A percentile compares a stretch with the other conserved stretches of the same genome.
Conservation (phyloP, 2,113 vertebrate species). For the Tragelaphus scriptus region DNA sequence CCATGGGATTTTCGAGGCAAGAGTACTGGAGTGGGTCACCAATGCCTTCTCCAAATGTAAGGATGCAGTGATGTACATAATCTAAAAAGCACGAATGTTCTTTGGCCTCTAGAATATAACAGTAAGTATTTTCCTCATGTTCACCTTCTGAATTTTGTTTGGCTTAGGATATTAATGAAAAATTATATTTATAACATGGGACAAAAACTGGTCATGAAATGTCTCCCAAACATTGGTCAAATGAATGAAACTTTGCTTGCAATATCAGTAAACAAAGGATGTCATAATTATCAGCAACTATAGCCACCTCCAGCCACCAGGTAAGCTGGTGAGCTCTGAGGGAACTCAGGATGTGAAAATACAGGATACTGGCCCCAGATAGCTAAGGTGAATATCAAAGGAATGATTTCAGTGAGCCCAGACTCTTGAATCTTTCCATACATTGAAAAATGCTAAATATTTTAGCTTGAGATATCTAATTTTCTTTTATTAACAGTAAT, state of each 20-base stretch:
- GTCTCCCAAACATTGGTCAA: not conserved
- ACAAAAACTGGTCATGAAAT: not conserved
- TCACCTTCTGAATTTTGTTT: constrained; percentile 9
- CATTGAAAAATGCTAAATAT: not conserved
- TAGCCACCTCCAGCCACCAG: not conserved
- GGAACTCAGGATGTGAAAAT: not conserved
- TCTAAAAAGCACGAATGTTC: not conserved
- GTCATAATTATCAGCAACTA: not conserved
- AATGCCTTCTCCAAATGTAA: not conserved
- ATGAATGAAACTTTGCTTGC: not conserved
- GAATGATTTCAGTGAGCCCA: not conserved
- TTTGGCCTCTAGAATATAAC: not conserved
- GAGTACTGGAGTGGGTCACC: too few species aligned
- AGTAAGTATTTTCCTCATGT: not conserved
- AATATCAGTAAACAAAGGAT: not conserved
- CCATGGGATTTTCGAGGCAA: not conserved
- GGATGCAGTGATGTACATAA: not conserved
- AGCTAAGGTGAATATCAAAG: not conserved
- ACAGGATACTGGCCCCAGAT: not conserved
- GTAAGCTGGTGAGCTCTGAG: not conserved
- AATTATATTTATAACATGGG: not conserved
- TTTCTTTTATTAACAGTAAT: not conserved
- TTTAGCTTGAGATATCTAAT: not conserved
- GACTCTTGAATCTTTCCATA: not conserved
- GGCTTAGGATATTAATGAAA: not conserved